Evolutionary conservation across 2,113 vertebrate species (phyloP).

Genomic region (Oryzias javanicus): DNA sequence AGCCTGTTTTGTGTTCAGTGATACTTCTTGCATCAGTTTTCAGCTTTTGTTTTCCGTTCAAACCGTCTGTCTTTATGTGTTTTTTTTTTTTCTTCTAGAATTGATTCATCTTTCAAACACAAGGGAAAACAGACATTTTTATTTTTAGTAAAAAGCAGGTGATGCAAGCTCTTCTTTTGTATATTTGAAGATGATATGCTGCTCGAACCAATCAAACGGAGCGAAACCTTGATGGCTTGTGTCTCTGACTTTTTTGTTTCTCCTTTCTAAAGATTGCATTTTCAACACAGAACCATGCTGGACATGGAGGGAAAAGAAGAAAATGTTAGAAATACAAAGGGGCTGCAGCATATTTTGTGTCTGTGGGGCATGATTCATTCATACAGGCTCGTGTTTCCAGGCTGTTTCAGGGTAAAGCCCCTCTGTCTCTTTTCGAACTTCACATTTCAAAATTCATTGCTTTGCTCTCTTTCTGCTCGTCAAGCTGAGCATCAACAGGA

Average conservation of each 20-base stretch:
- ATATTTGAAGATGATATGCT: not conserved
- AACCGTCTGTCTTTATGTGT: constrained; percentile 13
- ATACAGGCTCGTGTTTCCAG: constrained; percentile 43
- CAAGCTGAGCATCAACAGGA: constrained; percentile 31
- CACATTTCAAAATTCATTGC: constrained; percentile 50
- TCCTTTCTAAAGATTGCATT: constrained; percentile 6
- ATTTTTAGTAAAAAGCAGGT: constrained; percentile 1
- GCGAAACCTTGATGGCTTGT: constrained; percentile 7
- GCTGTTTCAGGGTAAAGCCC: constrained; percentile 23
- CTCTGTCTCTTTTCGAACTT: constrained; percentile 19
- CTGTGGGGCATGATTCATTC: constrained; percentile 42
- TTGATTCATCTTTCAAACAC: constrained; percentile 14
- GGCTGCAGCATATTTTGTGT: constrained; percentile 23
- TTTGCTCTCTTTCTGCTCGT: constrained; percentile 38
- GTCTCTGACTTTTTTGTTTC: constrained; percentile 5
- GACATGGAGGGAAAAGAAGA: constrained; percentile 16
- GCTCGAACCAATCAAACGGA: constrained; percentile 11
- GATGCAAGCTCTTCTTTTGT: not conserved
- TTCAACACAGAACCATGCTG: not conserved
- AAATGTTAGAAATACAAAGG: not conserved
- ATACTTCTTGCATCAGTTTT: constrained; percentile 19
- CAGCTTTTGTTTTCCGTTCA: constrained; percentile 19
- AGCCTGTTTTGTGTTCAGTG: constrained; percentile 29
- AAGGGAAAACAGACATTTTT: not conserved
- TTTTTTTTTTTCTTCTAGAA: constrained; percentile 12